These are phyloP conservation scores for Ethmia dodecea DNA, from an alignment of 2,888 invertebrate genomes.

Conservation along the genomic window DNA sequence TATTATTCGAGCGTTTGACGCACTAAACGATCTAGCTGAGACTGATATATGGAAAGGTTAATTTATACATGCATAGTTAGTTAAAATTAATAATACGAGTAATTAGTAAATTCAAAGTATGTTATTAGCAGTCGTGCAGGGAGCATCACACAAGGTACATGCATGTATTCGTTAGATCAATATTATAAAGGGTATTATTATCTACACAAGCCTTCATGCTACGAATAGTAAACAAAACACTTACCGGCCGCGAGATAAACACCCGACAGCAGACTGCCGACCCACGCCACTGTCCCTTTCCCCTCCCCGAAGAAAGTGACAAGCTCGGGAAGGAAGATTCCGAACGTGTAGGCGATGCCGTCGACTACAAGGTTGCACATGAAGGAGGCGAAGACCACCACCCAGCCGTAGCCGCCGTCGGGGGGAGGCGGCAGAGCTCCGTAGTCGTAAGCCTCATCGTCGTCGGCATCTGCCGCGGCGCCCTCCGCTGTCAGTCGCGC, in stretches of 20 bases:
- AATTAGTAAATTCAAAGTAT: too few species aligned
- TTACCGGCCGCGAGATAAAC: constrained; percentile 95
- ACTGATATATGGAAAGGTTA: too few species aligned
- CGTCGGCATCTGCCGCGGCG: constrained; percentile 77
- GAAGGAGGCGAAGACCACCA: constrained; percentile 97
- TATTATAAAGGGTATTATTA: too few species aligned
- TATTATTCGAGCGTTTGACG: too few species aligned
- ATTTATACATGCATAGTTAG: too few species aligned
- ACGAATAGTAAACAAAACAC: too few species aligned
- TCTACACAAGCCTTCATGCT: too few species aligned
- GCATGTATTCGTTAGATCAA: too few species aligned
- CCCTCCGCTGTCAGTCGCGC: constrained; percentile 85
- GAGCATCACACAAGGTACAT: too few species aligned
- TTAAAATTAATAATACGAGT: too few species aligned
- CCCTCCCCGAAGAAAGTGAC: constrained; percentile 89
- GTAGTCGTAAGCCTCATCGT: constrained; percentile 81
- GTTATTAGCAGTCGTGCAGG: too few species aligned
- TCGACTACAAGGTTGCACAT: constrained; percentile 99
- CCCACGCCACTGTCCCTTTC: constrained; percentile 93
- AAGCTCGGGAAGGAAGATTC: constrained; percentile 91
- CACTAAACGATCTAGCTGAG: too few species aligned
- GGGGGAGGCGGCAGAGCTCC: constrained; percentile 91
- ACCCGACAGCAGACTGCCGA: constrained; percentile 95
- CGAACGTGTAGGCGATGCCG: constrained; percentile 99
- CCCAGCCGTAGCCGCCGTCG: constrained; percentile 95